Evolutionary conservation across 2,888 invertebrate genomes (phyloP).

Genomic region (Cerastis rubricosa): DNA sequence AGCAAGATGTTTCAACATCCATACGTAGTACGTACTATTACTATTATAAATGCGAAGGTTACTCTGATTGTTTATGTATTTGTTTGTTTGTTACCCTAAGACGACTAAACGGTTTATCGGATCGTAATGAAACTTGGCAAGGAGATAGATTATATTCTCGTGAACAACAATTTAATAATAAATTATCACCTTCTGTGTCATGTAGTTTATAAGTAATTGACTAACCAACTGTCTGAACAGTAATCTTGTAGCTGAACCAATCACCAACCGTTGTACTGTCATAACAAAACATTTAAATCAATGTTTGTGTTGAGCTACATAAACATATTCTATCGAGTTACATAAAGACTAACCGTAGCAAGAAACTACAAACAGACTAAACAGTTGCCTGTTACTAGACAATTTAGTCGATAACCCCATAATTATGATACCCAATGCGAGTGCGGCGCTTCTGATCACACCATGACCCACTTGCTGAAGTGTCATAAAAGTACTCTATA

Average conservation of each 20-base stretch:
- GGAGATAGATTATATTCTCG: no score
- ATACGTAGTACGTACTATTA: no score
- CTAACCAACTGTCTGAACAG: neutral
- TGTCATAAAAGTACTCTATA: no score
- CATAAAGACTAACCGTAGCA: neutral
- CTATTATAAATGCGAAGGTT: no score
- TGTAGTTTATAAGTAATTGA: conserved; percentile 1
- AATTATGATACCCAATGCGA: no score
- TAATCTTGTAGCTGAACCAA: conserved; percentile 4
- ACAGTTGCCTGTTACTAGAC: neutral
- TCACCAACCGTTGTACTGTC: neutral
- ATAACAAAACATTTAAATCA: conserved; percentile 18
- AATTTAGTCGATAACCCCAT: neutral
- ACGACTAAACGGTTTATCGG: no score
- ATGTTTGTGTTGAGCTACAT: conserved; percentile 1
- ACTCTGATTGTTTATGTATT: no score
- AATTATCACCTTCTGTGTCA: neutral
- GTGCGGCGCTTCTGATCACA: no score
- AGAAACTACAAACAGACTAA: neutral
- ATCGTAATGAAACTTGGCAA: no score
- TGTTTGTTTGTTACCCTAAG: no score
- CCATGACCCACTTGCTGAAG: no score
- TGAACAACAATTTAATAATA: no score
- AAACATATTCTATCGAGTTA: neutral
- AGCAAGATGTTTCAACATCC: neutral